phyloP scores from a whole-genome alignment of 2,113 vertebrate species.

The Xiphias gladius region DNA sequence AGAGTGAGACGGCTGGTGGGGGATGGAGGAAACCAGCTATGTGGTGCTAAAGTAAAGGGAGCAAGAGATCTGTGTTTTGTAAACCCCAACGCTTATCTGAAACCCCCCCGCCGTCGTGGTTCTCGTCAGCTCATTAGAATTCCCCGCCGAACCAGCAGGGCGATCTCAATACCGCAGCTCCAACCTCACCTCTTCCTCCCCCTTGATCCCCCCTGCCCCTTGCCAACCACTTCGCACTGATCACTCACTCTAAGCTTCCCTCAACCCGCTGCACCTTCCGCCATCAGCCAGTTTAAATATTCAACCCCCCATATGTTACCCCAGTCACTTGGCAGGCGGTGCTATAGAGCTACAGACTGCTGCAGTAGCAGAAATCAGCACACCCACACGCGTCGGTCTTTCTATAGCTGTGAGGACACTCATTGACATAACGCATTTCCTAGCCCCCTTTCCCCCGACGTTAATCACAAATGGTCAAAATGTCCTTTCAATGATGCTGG shows the following conservation, averaged over 20 bases:
- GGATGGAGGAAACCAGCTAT: background rate
- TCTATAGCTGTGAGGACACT: too few relatives aligned
- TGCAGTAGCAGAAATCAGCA: slow-evolving; percentile 60
- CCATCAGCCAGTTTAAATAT: slow-evolving; percentile 73
- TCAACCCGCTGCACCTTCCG: slow-evolving; percentile 33
- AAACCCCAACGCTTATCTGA: slow-evolving; percentile 13
- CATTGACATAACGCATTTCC: too few relatives aligned
- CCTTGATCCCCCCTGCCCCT: slow-evolving; percentile 38
- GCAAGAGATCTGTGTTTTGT: slow-evolving; percentile 29
- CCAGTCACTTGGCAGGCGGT: slow-evolving; percentile 43
- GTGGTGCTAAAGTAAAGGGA: slow-evolving; percentile 21
- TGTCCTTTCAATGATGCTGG: too few relatives aligned
- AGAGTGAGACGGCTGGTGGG: slow-evolving; percentile 32
- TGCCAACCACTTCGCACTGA: slow-evolving; percentile 46
- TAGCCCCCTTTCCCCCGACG: too few relatives aligned
- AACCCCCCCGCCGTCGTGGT: slow-evolving; percentile 58
- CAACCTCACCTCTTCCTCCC: slow-evolving; percentile 66
- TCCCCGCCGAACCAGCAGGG: slow-evolving; percentile 36
- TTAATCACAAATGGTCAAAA: too few relatives aligned
- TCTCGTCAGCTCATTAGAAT: slow-evolving; percentile 71
- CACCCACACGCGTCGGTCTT: slow-evolving; percentile 1
- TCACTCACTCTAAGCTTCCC: slow-evolving; percentile 48
- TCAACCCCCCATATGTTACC: slow-evolving; percentile 68
- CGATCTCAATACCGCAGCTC: slow-evolving; percentile 72
- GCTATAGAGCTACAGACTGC: slow-evolving; percentile 57